Percentiles rank a stretch among this genome's conserved stretches.
Evolutionary conservation across 2,888 invertebrate genomes (phyloP).

Genomic region (Altica lythri): DNA sequence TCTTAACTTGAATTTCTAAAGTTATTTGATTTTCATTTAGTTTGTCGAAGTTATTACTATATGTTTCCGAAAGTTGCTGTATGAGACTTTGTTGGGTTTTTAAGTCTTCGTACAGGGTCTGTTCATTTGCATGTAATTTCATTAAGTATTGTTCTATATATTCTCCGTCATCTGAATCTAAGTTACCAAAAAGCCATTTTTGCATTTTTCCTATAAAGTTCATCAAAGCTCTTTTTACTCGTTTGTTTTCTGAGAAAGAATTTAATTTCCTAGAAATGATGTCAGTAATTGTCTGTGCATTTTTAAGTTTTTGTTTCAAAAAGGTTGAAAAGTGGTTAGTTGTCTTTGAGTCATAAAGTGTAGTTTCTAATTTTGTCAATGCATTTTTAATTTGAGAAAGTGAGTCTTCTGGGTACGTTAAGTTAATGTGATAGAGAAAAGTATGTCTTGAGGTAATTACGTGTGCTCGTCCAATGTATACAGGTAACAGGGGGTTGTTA

Average conservation of each 20-base stretch:
- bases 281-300: constrained; percentile 1
- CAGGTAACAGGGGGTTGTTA: too few species aligned
- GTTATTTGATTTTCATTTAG: too few species aligned
- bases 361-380: background rate
- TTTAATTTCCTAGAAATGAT: constrained; percentile 3
- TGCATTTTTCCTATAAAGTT: too few species aligned
- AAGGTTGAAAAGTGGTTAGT: background rate
- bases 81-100: too few species aligned
- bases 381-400: background rate
- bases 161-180: too few species aligned
- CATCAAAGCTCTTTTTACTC: constrained; percentile 4
- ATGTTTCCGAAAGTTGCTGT: too few species aligned
- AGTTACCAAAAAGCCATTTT: too few species aligned
- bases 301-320: background rate
- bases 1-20: too few species aligned
- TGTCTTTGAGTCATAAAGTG: background rate
- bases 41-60: too few species aligned
- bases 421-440: background rate
- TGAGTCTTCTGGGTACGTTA: background rate
- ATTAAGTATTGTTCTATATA: too few species aligned
- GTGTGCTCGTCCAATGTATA: constrained; percentile 2
- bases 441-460: constrained; percentile 7
- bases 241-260: background rate
- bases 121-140: too few species aligned
- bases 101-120: too few species aligned